These are phyloP conservation scores for Erpetoichthys calabaricus DNA, from an alignment of 2,797 vertebrate genomes.

Conservation along the genomic window DNA sequence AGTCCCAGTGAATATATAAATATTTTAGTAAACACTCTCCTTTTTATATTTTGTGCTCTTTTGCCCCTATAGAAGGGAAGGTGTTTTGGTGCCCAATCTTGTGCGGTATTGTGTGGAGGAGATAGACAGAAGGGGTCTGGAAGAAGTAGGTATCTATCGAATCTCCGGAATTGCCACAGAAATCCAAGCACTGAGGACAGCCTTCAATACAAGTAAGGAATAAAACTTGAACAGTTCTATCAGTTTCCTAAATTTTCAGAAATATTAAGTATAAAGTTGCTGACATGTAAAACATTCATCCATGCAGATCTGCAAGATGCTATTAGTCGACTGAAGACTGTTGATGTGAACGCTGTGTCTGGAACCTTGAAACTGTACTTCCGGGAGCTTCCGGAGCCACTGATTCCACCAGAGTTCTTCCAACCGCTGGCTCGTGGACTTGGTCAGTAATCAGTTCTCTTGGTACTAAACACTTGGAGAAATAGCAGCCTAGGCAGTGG, in stretches of 20 bases:
- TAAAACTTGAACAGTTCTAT: too few relatives aligned
- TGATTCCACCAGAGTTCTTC: slow-evolving; percentile 41
- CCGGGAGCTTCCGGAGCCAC: slow-evolving; percentile 49
- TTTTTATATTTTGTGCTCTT: not conserved
- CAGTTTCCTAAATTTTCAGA: too few relatives aligned
- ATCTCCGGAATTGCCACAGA: slow-evolving; percentile 41
- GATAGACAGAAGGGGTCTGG: slow-evolving; percentile 48
- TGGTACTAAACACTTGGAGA: not conserved
- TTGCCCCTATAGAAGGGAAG: slow-evolving; percentile 37
- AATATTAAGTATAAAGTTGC: too few relatives aligned
- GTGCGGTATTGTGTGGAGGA: slow-evolving; percentile 52
- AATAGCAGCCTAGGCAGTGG: not conserved
- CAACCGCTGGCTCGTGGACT: slow-evolving; percentile 32
- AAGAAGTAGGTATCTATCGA: slow-evolving; percentile 54
- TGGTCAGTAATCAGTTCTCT: slow-evolving; percentile 25
- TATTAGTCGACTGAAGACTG: slow-evolving; percentile 33
- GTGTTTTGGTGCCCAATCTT: slow-evolving; percentile 48
- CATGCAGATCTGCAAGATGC: slow-evolving; percentile 48
- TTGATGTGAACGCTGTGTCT: slow-evolving; percentile 46
- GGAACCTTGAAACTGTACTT: slow-evolving; percentile 54
- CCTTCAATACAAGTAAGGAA: slow-evolving; percentile 48
- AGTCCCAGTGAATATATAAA: too few relatives aligned
- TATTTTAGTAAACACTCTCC: too few relatives aligned
- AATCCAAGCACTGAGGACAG: slow-evolving; percentile 36
- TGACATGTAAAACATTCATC: too few relatives aligned